These are phyloP conservation scores for Rhagium mordax DNA, from an alignment of 2,888 invertebrate genomes.

Conservation along the genomic window DNA sequence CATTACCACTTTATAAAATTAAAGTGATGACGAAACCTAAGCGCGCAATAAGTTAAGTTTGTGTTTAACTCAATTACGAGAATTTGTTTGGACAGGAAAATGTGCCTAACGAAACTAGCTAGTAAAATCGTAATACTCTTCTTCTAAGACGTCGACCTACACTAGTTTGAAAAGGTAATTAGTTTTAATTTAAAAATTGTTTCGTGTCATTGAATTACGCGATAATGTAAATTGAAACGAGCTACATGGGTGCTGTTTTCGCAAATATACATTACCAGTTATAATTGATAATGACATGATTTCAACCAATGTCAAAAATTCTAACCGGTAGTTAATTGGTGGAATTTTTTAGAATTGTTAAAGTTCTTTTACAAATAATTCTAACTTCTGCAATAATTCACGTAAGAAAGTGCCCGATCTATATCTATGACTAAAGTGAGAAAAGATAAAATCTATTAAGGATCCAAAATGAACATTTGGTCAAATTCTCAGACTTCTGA, in stretches of 20 bases:
- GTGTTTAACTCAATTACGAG: slow-evolving; percentile 4
- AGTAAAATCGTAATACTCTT: background rate
- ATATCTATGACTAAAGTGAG: too few species aligned
- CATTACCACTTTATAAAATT: slow-evolving; percentile 4
- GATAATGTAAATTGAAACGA: background rate
- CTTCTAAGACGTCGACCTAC: background rate
- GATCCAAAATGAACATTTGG: too few species aligned
- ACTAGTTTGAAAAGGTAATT: background rate
- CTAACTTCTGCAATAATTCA: too few species aligned
- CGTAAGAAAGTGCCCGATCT: too few species aligned
- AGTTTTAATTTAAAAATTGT: background rate
- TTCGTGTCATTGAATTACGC: background rate
- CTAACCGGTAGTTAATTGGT: too few species aligned
- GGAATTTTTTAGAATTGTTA: too few species aligned
- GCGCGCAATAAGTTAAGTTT: background rate
- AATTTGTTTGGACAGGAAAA: background rate
- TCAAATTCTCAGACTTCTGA: too few species aligned
- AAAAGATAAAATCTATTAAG: too few species aligned
- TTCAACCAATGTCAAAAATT: too few species aligned
- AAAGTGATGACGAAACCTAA: background rate
- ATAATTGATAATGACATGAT: too few species aligned
- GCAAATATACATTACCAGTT: background rate
- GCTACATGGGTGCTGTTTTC: background rate
- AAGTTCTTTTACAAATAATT: too few species aligned
- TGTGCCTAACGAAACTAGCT: background rate